These are phyloP conservation scores for Hypotaenidia philippensis DNA, from an alignment of 2,797 vertebrate species.

Conservation along the genomic window DNA sequence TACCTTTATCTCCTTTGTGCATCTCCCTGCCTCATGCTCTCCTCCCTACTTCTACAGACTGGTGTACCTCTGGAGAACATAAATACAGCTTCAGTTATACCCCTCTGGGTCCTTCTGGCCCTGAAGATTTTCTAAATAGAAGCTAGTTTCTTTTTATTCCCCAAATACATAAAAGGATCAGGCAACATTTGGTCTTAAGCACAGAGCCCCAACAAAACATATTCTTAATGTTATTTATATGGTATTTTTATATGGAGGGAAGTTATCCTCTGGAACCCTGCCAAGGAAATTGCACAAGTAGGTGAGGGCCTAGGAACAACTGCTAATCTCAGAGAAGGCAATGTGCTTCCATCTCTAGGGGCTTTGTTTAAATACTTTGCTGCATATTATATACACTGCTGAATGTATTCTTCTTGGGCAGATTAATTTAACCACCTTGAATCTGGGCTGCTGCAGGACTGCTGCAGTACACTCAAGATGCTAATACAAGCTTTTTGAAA, in stretches of 20 bases:
- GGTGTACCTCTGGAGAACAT: not conserved
- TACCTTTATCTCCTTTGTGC: not conserved
- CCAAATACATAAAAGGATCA: not conserved
- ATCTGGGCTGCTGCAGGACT: not conserved
- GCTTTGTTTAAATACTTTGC: constrained; percentile 43
- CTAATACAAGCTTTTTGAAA: not conserved
- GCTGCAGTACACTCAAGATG: not conserved
- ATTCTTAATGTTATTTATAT: not conserved
- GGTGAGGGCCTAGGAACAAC: not conserved
- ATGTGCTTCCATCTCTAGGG: not conserved
- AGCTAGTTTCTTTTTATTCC: not conserved
- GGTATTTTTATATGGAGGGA: constrained; percentile 5
- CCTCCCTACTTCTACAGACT: not conserved
- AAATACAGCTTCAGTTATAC: not conserved
- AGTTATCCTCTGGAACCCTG: not conserved
- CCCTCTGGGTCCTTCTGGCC: not conserved
- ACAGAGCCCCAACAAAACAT: not conserved
- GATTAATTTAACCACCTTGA: not conserved
- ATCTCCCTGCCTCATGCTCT: not conserved
- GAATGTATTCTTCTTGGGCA: not conserved
- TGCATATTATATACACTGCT: not conserved
- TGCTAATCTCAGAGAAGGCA: not conserved
- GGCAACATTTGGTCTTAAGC: not conserved
- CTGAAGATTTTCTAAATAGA: not conserved
- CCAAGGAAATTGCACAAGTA: constrained; percentile 11